Evolutionary conservation across 1,140 invertebrate species (phyloP).

Genomic region (Tetraneura akinire): DNA sequence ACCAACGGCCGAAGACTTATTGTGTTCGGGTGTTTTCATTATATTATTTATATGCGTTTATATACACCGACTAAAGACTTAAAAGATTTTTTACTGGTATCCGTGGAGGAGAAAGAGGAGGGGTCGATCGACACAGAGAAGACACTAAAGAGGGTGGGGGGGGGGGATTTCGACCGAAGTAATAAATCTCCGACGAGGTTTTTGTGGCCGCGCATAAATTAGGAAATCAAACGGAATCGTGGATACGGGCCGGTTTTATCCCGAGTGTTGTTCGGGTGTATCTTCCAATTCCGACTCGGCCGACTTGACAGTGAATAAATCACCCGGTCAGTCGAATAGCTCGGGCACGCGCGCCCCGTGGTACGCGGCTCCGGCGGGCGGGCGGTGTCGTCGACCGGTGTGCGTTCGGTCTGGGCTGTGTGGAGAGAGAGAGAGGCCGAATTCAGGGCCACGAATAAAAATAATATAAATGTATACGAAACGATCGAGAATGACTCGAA

Average conservation of each 20-base stretch:
- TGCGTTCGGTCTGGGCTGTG: not conserved
- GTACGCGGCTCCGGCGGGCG: too few species aligned
- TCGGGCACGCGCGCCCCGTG: not conserved
- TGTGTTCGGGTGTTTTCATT: constrained; percentile 23
- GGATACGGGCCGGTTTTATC: constrained; percentile 31
- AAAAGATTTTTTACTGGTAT: not conserved
- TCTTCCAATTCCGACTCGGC: constrained; percentile 49
- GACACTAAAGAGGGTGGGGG: not conserved
- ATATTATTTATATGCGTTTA: not conserved
- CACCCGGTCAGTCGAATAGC: constrained; percentile 33
- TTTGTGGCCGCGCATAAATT: constrained; percentile 50
- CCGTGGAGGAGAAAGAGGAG: not conserved
- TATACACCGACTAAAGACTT: not conserved
- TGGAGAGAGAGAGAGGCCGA: not conserved
- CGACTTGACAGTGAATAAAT: constrained; percentile 48
- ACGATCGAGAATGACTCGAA: too few species aligned
- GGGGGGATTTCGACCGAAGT: not conserved
- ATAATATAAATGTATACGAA: too few species aligned
- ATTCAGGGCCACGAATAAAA: constrained; percentile 29
- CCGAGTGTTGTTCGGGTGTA: constrained; percentile 41
- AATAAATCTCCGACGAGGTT: constrained; percentile 50
- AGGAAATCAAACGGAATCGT: constrained; percentile 50
- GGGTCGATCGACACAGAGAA: not conserved
- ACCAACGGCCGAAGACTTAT: constrained; percentile 4
- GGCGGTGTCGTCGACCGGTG: constrained; percentile 15